Base-by-base conservation (phyloP, 2,888 invertebrate genomes). In the Brassicogethes aeneus region DNA sequence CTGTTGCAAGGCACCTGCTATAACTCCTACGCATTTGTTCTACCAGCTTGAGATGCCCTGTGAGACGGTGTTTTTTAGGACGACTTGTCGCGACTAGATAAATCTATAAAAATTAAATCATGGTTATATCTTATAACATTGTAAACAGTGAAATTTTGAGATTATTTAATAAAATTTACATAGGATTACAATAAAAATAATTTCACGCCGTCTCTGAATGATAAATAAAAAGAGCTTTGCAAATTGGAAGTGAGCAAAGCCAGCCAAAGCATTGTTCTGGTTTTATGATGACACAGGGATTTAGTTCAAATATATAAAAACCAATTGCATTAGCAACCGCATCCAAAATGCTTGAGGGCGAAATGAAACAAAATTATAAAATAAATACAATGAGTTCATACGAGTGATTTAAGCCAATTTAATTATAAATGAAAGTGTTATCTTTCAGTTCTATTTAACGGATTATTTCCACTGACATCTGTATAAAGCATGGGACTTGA, bases 311-410 rank as follows among this genome's bases (percentile, higher is more conserved):
- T 57, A 58, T 59, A 59, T 56, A 60, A 60, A 61, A 59, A 60
- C 57, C 60, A 62, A 60, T 59, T 60, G 58, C 61, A 61, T 59
- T 59, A 59, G 59, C 61, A 58, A n/a, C n/a, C n/a, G n/a, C n/a
- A n/a, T n/a, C n/a, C n/a, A n/a, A n/a, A n/a, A n/a, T n/a, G n/a
- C n/a, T n/a, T n/a, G n/a, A n/a, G n/a, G n/a, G n/a, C n/a, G n/a
- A n/a, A n/a, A n/a, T n/a, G n/a, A n/a, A n/a, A n/a, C n/a, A n/a
- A n/a, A n/a, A n/a, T n/a, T n/a, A n/a, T n/a, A n/a, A n/a, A n/a
- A n/a, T n/a, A n/a, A n/a, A n/a, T n/a, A n/a, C n/a, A n/a, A n/a
- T n/a, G n/a, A n/a, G n/a, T n/a, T n/a, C n/a, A n/a, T n/a, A n/a
- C n/a, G n/a, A n/a, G n/a, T n/a, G n/a, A n/a, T n/a, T n/a, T n/a